phyloP scores from a whole-genome alignment of 2,888 invertebrate genomes.

The Fabriciana adippe region DNA sequence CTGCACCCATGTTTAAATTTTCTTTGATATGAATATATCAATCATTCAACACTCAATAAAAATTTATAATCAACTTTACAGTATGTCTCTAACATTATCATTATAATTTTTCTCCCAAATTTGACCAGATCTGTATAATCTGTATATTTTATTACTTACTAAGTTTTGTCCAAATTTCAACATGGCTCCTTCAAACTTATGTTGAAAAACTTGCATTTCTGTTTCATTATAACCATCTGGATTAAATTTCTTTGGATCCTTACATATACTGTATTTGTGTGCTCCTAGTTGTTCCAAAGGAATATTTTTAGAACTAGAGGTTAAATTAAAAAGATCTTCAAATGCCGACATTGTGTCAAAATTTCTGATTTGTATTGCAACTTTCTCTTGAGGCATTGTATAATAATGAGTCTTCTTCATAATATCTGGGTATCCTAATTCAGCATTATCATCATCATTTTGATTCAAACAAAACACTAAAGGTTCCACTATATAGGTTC shows the following conservation, averaged over 20 bases:
- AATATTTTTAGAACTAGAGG: conserved; percentile 53
- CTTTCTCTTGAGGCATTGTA: conserved; percentile 57
- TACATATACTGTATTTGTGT: conserved; percentile 77
- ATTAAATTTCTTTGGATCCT: conserved; percentile 64
- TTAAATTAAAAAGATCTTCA: conserved; percentile 68
- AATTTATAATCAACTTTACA: conserved; percentile 41
- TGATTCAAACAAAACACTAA: conserved; percentile 74
- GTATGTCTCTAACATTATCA: conserved; percentile 68
- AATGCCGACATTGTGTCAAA: conserved; percentile 71
- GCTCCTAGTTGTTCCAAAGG: conserved; percentile 65
- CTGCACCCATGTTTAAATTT: conserved; percentile 26
- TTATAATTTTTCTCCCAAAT: conserved; percentile 72
- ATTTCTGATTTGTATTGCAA: conserved; percentile 63
- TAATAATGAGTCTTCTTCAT: conserved; percentile 76
- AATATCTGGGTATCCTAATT: conserved; percentile 67
- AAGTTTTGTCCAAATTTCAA: conserved; percentile 74
- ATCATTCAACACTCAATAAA: conserved; percentile 23
- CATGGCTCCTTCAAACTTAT: conserved; percentile 79
- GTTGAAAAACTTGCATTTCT: conserved; percentile 73
- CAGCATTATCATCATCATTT: conserved; percentile 70
- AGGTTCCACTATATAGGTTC: conserved; percentile 60
- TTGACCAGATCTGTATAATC: conserved; percentile 71
- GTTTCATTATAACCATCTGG: conserved; percentile 69
- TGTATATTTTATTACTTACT: conserved; percentile 73
- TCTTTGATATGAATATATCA: conserved; percentile 23